Percentiles rank a stretch among this genome's conserved stretches.
Evolutionary conservation across 2,113 vertebrate genomes (phyloP).

Genomic region (Hippocampus comes): DNA sequence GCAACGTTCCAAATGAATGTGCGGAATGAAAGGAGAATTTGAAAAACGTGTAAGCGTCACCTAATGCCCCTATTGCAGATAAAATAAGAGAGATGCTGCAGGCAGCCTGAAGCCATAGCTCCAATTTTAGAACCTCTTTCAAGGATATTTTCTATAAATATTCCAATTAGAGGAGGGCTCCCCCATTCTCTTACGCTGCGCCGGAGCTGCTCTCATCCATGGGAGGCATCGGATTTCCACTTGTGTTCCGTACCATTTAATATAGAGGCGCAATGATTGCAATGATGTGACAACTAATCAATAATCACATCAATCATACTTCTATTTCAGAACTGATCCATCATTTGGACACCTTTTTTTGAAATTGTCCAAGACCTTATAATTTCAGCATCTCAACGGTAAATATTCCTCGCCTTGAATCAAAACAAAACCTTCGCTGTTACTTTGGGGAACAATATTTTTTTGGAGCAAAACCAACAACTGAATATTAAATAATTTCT

Average conservation of each 20-base stretch:
- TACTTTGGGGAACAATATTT: no score
- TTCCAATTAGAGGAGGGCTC: neutral
- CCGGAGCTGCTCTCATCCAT: neutral
- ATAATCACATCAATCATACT: no score
- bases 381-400: no score
- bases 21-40: slow-evolving; percentile 10
- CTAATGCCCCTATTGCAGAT: slow-evolving; percentile 7
- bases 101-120: slow-evolving; percentile 10
- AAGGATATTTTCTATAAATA: slow-evolving; percentile 12
- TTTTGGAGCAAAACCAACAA: no score
- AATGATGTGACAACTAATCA: no score
- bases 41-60: slow-evolving; percentile 17
- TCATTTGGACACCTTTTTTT: no score
- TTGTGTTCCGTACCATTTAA: neutral
- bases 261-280: neutral
- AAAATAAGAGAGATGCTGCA: slow-evolving; percentile 26
- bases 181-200: neutral
- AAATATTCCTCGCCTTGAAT: no score
- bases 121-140: slow-evolving; percentile 1
- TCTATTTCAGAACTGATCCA: no score
- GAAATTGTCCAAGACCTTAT: no score
- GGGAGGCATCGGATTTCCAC: neutral
- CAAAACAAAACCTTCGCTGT: no score
- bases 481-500: no score
- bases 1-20: slow-evolving; percentile 16